phyloP scores from a whole-genome alignment of 2,113 vertebrate genomes.

The Megaceryle torquata region DNA sequence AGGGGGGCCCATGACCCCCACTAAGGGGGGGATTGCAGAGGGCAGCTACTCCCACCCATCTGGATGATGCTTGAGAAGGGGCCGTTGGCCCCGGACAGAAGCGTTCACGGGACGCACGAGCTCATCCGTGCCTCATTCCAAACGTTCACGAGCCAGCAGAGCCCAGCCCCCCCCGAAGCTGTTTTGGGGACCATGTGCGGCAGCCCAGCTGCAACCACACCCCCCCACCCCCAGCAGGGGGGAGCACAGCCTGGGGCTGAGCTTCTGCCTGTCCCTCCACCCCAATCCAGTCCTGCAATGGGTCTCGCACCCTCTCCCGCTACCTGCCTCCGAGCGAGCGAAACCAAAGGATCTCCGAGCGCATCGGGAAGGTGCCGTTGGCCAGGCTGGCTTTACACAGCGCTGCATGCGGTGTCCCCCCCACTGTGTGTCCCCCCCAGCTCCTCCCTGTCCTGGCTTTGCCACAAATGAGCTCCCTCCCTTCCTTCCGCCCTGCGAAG shows the following conservation, averaged over 20 bases:
- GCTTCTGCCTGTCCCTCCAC: not conserved
- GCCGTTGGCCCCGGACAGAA: accelerated
- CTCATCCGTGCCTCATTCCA: not conserved
- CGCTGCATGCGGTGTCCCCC: constrained; percentile 15
- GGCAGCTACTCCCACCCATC: accelerated
- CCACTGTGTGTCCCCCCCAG: not conserved
- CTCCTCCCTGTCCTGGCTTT: not conserved
- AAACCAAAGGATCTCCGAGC: constrained; percentile 63
- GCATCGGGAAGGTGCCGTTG: not conserved
- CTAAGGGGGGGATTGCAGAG: too few relatives aligned
- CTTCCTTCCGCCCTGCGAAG: not conserved
- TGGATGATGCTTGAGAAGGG: not conserved
- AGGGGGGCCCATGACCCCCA: accelerated
- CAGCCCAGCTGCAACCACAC: not conserved
- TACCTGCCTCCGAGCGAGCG: not conserved
- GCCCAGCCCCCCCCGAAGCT: not conserved
- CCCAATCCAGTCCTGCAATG: accelerated
- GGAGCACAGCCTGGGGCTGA: not conserved
- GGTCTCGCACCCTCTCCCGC: not conserved
- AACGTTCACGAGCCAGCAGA: accelerated
- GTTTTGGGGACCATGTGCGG: accelerated
- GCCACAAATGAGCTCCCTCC: not conserved
- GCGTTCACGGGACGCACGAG: accelerated
- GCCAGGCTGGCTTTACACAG: not conserved
- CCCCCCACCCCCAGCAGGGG: accelerated